Base-by-base conservation (phyloP, 2,113 vertebrate species). In the Turdus rufiventris region DNA sequence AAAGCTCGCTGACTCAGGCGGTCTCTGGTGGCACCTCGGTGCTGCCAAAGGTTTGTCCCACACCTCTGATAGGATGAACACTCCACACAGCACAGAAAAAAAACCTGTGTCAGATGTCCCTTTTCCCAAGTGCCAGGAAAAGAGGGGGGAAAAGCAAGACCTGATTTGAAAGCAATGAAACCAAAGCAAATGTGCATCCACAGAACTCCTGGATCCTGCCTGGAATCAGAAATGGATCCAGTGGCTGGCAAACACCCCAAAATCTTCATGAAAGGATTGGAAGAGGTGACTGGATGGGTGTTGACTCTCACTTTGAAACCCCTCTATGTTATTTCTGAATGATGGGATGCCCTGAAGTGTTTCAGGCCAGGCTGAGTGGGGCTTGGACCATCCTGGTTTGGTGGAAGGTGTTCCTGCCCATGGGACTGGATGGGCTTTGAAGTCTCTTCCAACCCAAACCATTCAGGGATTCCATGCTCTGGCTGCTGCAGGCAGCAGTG, bases 111-210 rank as follows among this genome's bases (percentile, higher is more conserved):
- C 26, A n/a, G 76, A 10, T 9, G 28, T 58, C 13, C 53, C 25
- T n/a, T 61, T 61, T 45, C 29, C 42, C 34, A 45, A 65, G 28
- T 5, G 23, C 24, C 20, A 40, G 14, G 19, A 33, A 86, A 79
- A 75, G 0, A 3, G 3, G 6, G 3, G 4, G 3, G 3, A 5
- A 48, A 67, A 74, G 14, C 56, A 74, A 67, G 50, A 73, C 1
- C 12, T 66, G 42, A 48, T 40, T 8, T 23, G 47, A 80, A 71
- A 84, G 33, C 20, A 60, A 23, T 0, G 17, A 34, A 51, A 18
- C n/a, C 15, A 10, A 54, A 58, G 51, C 1, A 2, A 58, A 63
- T 0, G 1, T 0, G 1, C 0, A 3, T 5, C 51, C 2, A 23
- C 7, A 33, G 45, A 36, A 53, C 48, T 58, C 54, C 11, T 9